Evolutionary conservation across 2,888 invertebrate genomes (phyloP).

Genomic region (Conchocele bisecta): DNA sequence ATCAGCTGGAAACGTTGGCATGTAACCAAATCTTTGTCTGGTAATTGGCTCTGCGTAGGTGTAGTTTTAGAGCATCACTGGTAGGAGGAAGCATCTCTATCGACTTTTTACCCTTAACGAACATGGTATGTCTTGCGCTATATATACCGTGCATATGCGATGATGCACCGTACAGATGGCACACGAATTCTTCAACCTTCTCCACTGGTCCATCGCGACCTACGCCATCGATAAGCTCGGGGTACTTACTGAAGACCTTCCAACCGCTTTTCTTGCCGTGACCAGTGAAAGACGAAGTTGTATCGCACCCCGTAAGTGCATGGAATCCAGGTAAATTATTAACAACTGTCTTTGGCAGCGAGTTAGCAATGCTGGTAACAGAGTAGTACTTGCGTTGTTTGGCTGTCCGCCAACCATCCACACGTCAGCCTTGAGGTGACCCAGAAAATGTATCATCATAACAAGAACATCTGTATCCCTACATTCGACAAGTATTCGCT

Average conservation of each 20-base stretch:
- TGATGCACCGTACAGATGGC: slow-evolving; percentile 29
- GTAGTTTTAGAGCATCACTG: slow-evolving; percentile 33
- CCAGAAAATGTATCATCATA: slow-evolving; percentile 14
- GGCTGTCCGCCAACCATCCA: slow-evolving; percentile 33
- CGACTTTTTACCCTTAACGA: slow-evolving; percentile 8
- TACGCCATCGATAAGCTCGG: slow-evolving; percentile 17
- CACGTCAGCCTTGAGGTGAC: not conserved
- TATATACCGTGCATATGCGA: too few species aligned
- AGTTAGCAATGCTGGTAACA: not conserved
- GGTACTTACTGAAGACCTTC: slow-evolving; percentile 7
- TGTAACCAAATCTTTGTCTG: slow-evolving; percentile 40
- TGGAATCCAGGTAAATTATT: slow-evolving; percentile 8
- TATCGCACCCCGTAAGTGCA: slow-evolving; percentile 29
- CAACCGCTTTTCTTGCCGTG: slow-evolving; percentile 35
- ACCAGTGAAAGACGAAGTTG: slow-evolving; percentile 24
- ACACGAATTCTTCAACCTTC: slow-evolving; percentile 28
- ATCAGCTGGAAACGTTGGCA: slow-evolving; percentile 6
- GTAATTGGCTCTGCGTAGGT: slow-evolving; percentile 29
- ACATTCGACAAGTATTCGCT: not conserved
- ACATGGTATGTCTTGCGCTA: too few species aligned
- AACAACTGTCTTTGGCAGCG: not conserved
- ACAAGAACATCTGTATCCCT: slow-evolving; percentile 9
- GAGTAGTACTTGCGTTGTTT: slow-evolving; percentile 1
- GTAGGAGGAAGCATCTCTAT: slow-evolving; percentile 28
- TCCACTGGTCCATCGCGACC: slow-evolving; percentile 11